phyloP scores from a whole-genome alignment of 2,888 invertebrate species.

The Leptogaster cylindrica region DNA sequence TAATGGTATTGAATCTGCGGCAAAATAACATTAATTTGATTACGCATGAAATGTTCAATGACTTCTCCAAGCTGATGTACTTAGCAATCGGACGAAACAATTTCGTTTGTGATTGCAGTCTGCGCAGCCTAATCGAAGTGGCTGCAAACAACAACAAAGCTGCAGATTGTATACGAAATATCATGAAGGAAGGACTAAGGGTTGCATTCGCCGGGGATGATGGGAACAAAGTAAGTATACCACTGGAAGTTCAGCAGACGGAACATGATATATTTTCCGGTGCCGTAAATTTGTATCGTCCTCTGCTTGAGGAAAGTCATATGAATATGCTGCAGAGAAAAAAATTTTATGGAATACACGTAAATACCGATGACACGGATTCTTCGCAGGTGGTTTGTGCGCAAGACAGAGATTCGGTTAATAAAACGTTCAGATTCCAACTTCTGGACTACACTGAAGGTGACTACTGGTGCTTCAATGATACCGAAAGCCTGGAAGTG shows the following conservation, averaged over 20 bases:
- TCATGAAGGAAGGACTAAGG: not conserved
- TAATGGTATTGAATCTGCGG: constrained; percentile 63
- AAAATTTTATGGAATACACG: not conserved
- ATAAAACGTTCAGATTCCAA: constrained; percentile 55
- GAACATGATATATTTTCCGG: not conserved
- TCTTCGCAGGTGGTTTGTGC: too few relatives aligned
- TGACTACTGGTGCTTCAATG: constrained; percentile 60
- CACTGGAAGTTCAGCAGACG: not conserved
- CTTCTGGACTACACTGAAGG: constrained; percentile 58
- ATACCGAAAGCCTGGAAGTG: constrained; percentile 50
- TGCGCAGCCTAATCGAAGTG: constrained; percentile 64
- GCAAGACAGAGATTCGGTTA: too few relatives aligned
- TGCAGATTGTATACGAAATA: constrained; percentile 10
- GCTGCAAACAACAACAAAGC: constrained; percentile 52
- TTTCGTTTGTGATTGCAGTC: constrained; percentile 67
- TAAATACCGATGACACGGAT: too few relatives aligned
- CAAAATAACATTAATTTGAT: constrained; percentile 67
- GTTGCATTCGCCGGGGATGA: not conserved
- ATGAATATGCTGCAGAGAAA: not conserved
- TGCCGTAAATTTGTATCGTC: not conserved
- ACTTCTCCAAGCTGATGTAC: constrained; percentile 63
- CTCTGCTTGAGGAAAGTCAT: constrained; percentile 5
- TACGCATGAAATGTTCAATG: constrained; percentile 65
- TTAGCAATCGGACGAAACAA: constrained; percentile 66
- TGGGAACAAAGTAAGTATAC: not conserved